These are phyloP conservation scores for Mesorhabditis belari DNA, from an alignment of 2,888 invertebrate species.

Conservation along the genomic window DNA sequence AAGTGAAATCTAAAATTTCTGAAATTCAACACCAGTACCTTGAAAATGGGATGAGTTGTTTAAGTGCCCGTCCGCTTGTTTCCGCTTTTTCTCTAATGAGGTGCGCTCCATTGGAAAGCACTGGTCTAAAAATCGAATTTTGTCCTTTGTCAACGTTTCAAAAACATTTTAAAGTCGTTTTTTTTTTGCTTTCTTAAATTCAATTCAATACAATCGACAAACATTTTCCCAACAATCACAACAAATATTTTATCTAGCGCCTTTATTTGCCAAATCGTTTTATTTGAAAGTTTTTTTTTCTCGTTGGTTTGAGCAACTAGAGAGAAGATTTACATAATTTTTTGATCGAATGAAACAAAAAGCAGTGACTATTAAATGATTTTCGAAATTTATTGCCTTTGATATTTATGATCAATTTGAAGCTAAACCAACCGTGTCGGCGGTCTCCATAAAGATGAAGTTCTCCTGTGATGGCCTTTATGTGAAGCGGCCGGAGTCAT, in stretches of 20 bases:
- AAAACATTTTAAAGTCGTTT: background rate
- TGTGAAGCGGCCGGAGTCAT: background rate
- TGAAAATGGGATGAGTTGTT: slow-evolving; percentile 16
- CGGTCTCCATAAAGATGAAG: slow-evolving; percentile 38
- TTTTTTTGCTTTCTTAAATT: too few relatives aligned
- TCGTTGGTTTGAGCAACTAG: too few relatives aligned
- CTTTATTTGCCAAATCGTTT: too few relatives aligned
- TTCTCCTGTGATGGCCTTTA: slow-evolving; percentile 37
- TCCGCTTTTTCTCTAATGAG: slow-evolving; percentile 32
- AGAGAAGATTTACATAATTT: too few relatives aligned
- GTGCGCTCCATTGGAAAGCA: slow-evolving; percentile 29
- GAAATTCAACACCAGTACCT: slow-evolving; percentile 1
- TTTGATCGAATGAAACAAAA: too few relatives aligned
- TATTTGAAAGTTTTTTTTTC: too few relatives aligned
- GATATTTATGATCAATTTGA: background rate
- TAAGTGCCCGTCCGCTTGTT: slow-evolving; percentile 29
- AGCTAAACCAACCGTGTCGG: slow-evolving; percentile 14
- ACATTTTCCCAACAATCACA: too few relatives aligned
- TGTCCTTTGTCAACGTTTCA: background rate
- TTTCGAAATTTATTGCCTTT: background rate
- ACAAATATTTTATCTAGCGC: background rate
- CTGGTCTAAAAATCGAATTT: slow-evolving; percentile 19
- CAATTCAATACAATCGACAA: too few relatives aligned
- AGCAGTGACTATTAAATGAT: background rate
- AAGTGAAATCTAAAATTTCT: background rate